Base-by-base conservation (phyloP, 2,888 invertebrate species). In the Perithous albicinctus region DNA sequence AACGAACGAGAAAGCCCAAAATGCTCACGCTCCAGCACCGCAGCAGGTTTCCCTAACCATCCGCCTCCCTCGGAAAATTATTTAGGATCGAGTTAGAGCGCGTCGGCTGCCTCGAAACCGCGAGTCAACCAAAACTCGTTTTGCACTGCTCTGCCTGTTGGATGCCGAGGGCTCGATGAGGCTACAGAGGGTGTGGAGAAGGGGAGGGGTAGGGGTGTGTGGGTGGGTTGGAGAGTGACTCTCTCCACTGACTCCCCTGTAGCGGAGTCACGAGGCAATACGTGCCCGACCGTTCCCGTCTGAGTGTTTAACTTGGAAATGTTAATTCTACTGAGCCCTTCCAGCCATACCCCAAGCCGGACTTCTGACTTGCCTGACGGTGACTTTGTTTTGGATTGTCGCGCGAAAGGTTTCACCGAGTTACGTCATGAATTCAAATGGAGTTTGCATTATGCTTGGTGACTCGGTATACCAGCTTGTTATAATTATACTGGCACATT, bases 41-140 rank as follows among this genome's bases (percentile, higher is more conserved):
- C 41, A n/a, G 32, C 32, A 29, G 43, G 73, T 73, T 43, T 26
- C 12, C 46, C n/a, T n/a, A n/a, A n/a, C 51, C 26, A 10, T 6
- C 32, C 51, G 20, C n/a, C 29, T 6, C 43, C n/a, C 69, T 66
- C 59, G 70, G 80, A 66, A 76, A 80, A 80, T 80, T 72, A 80
- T 75, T 80, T 70, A 76, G 70, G 75, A 80, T 72, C 75, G 70
- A 80, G 80, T 80, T 80, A 80, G 75, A 64, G 48, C 56, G 43
- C 48, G 70, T 35, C 3, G 70, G 43, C 51, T 64, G 41, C 26
- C 75, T 41, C 66, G 54, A 72, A 80, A 80, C 80, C 75, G 66
- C 80, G 75, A 80, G 69, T 48, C 56, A 56, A 80, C 80, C 80
- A 41, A 80, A 80, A 80, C 70, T 80, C 80, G 80, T 70, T 80